phyloP scores from a whole-genome alignment of 2,888 invertebrate species.

The Microplitis manilae region DNA sequence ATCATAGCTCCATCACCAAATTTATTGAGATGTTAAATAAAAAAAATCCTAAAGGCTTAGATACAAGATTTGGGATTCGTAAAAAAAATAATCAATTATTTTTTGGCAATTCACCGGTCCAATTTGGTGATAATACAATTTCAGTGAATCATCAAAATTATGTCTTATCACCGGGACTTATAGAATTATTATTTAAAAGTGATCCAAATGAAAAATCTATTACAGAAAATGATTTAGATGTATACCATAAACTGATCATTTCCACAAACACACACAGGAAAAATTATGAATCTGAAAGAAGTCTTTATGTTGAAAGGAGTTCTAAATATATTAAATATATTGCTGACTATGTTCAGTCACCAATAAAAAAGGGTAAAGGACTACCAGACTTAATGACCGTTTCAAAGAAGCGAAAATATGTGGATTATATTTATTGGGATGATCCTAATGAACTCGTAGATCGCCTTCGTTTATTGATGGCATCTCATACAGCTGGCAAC shows the following conservation, averaged over 20 bases:
- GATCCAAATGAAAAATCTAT: constrained; percentile 8
- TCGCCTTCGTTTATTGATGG: constrained; percentile 42
- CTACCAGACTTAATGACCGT: background rate
- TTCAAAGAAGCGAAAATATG: too few relatives aligned
- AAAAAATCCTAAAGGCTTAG: too few relatives aligned
- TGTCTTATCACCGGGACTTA: background rate
- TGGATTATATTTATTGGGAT: constrained; percentile 48
- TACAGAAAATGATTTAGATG: constrained; percentile 28
- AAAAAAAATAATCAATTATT: background rate
- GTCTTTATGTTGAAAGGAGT: constrained; percentile 16
- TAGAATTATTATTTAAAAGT: constrained; percentile 42
- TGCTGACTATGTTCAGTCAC: background rate
- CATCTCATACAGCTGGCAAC: constrained; percentile 44
- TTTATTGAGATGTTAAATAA: too few relatives aligned
- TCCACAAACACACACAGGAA: constrained; percentile 48
- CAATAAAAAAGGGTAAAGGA: background rate
- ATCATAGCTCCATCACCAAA: too few relatives aligned
- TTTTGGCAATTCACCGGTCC: background rate
- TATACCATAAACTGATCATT: constrained; percentile 19
- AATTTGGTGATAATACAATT: background rate
- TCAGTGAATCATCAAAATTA: background rate
- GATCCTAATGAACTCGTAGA: constrained; percentile 48
- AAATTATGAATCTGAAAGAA: constrained; percentile 27
- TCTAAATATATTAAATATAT: background rate
- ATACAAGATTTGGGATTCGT: background rate